Conservation (phyloP, 1,140 invertebrate genomes). For the Hyles vespertilio region DNA sequence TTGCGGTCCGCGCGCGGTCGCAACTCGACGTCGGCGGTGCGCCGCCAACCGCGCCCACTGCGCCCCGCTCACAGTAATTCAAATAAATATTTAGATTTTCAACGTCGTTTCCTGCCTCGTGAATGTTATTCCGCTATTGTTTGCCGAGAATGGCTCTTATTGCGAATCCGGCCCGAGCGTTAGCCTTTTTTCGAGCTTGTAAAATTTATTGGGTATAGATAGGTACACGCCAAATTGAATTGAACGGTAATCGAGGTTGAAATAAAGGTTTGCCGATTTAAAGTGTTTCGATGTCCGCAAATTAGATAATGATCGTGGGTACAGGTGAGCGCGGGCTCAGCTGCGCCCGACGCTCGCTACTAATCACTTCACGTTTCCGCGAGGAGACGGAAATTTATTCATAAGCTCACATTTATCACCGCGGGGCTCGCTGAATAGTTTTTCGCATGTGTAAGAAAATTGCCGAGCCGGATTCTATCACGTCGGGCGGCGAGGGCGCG, state of each 20-base stretch:
- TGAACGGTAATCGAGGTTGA: background rate
- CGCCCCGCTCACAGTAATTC: slow-evolving; percentile 26
- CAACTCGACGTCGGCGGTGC: slow-evolving; percentile 26
- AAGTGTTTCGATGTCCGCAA: background rate
- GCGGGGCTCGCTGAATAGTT: slow-evolving; percentile 48
- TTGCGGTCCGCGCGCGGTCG: slow-evolving; percentile 27
- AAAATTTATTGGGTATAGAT: slow-evolving; percentile 30
- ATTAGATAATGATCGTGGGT: background rate
- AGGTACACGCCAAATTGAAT: slow-evolving; percentile 1
- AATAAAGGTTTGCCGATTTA: background rate
- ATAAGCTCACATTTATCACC: slow-evolving; percentile 67
- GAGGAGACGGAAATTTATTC: slow-evolving; percentile 59
- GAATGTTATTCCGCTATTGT: slow-evolving; percentile 37
- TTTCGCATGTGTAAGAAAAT: slow-evolving; percentile 56
- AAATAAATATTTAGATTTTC: slow-evolving; percentile 43
- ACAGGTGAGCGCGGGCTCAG: slow-evolving; percentile 31
- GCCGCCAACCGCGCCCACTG: slow-evolving; percentile 20
- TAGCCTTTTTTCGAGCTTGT: slow-evolving; percentile 26
- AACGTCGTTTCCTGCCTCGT: slow-evolving; percentile 28
- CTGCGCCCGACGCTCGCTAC: slow-evolving; percentile 43
- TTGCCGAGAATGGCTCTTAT: slow-evolving; percentile 25
- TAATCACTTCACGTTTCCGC: slow-evolving; percentile 54
- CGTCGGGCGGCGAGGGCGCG: slow-evolving; percentile 34
- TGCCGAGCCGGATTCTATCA: slow-evolving; percentile 57
- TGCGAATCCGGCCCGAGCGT: slow-evolving; percentile 17